Evolutionary conservation across 2,888 invertebrate genomes (phyloP).

Genomic region (Cryptosula pallasiana): DNA sequence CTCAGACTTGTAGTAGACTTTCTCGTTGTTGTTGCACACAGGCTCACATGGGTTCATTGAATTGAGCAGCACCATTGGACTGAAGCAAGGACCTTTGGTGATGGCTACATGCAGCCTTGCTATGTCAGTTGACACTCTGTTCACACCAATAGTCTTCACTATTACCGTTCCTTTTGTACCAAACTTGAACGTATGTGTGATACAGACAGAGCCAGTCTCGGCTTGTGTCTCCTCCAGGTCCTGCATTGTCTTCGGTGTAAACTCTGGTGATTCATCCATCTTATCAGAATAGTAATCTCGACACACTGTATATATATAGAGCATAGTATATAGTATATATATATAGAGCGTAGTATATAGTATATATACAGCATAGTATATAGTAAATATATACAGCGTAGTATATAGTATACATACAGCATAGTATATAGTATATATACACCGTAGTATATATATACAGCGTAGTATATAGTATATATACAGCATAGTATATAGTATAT

Average conservation of each 20-base stretch:
- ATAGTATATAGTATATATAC: too few relatives aligned
- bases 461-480: not conserved
- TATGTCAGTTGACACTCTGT: not conserved
- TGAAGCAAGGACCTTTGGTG: slow-evolving; percentile 15
- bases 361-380: too few relatives aligned
- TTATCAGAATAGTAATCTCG: not conserved
- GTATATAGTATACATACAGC: too few relatives aligned
- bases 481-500: not conserved
- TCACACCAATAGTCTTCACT: not conserved
- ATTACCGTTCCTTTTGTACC: not conserved
- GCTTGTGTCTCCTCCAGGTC: not conserved
- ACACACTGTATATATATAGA: too few relatives aligned
- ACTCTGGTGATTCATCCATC: not conserved
- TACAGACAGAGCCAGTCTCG: not conserved
- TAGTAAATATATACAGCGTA: too few relatives aligned
- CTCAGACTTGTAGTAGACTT: not conserved
- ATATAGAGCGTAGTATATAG: too few relatives aligned
- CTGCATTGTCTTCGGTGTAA: not conserved
- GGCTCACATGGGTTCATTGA: slow-evolving; percentile 10
- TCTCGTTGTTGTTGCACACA: not conserved
- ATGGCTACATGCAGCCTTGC: not conserved
- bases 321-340: too few relatives aligned
- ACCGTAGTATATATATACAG: too few relatives aligned
- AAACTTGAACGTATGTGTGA: not conserved
- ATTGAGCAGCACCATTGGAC: not conserved